Base-by-base conservation (phyloP, 2,113 vertebrate species). In the Scomber colias region DNA sequence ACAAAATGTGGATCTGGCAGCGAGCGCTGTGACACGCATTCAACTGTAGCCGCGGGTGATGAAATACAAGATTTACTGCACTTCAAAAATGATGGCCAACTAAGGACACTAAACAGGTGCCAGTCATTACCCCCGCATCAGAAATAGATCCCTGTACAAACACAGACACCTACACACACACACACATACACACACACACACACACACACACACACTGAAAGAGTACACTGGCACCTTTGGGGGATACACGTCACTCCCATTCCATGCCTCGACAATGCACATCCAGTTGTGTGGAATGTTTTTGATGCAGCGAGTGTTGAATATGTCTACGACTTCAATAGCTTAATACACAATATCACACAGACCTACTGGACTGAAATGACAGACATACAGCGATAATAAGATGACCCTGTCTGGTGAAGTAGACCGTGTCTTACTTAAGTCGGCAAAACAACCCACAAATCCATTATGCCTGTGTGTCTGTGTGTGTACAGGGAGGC, bases 401-500 rank as follows among this genome's bases (percentile, higher is more conserved):
- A 83, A 89, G 72, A 92, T 84, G 90, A 89, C 82, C 75, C 84
- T 62, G 88, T 89, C 83, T 89, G 87, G 82, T 83, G 86, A 92
- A 93, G 83, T 75, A 89, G 90, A 91, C 89, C 66, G 83, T 91
- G 88, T 84, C 92, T 89, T 84, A 92, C 90, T 90, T 88, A 89
- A 88, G 83, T 87, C 57, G 64, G 82, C 81, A 89, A 92, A 89
- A 88, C 85, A 86, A 86, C 79, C 83, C 79, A 77, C 79, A 71
- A 84, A 59, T 40, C 80, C 74, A 87, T 88, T 89, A 84, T 76
- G 74, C 48, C 62, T 56, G 69, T 35, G 19, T 74, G 79, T 82
- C 63, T 83, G 73, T 75, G 73, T 75, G 80, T 82, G 83, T 70
- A 66, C n/a, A 44, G 73, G 71, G 79, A 79, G 80, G 71, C 79